Conservation (phyloP, 2,888 invertebrate genomes). For the Digitonthophagus gazella region DNA sequence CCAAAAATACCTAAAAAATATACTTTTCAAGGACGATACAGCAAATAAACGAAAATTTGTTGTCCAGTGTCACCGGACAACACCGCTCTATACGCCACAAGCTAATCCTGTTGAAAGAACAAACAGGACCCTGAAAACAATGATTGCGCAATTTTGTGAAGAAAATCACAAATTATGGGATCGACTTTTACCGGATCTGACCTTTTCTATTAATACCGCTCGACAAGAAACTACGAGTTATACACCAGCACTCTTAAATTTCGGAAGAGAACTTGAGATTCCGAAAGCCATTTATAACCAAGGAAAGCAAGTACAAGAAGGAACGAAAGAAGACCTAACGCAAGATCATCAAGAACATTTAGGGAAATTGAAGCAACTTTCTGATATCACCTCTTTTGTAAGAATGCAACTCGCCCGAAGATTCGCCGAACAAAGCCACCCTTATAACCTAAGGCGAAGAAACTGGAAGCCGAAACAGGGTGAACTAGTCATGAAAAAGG, state of each 20-base stretch:
- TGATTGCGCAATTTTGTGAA: slow-evolving; percentile 41
- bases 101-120: slow-evolving; percentile 42
- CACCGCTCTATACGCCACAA: slow-evolving; percentile 39
- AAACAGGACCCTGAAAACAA: slow-evolving; percentile 40
- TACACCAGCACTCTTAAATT: slow-evolving; percentile 36
- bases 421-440: too few species aligned
- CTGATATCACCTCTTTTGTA: too few species aligned
- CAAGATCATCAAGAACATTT: too few species aligned
- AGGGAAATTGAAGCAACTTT: too few species aligned
- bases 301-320: background rate
- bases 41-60: too few species aligned
- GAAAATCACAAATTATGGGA: too few species aligned
- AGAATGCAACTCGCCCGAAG: too few species aligned
- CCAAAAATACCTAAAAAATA: too few species aligned
- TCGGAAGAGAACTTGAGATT: slow-evolving; percentile 28
- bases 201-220: slow-evolving; percentile 36
- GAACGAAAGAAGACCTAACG: too few species aligned
- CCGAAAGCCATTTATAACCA: background rate
- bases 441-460: background rate
- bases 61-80: slow-evolving; percentile 31
- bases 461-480: background rate
- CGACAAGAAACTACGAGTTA: slow-evolving; percentile 34
- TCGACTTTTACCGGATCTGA: too few species aligned
- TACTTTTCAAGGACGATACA: too few species aligned
- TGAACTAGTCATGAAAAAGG: background rate